A percentile compares a stretch with the other conserved stretches of the same genome.
phyloP scores from a whole-genome alignment of 2,113 vertebrate genomes.

The Strigops habroptila region DNA sequence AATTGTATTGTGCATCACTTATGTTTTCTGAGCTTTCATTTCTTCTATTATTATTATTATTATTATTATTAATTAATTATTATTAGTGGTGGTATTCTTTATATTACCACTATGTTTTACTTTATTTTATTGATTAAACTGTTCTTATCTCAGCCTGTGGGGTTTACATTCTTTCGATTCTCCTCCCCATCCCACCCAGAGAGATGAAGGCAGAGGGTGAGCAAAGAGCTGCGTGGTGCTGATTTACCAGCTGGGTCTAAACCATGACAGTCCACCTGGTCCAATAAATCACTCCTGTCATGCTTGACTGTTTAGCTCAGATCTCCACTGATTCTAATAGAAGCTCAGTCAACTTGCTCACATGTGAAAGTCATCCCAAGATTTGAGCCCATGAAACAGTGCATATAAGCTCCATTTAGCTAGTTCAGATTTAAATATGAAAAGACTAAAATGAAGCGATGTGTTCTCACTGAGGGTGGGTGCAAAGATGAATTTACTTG shows the following conservation, averaged over 20 bases:
- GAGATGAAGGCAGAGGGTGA: background rate
- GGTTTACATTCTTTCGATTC: background rate
- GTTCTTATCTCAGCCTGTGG: background rate
- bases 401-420: background rate
- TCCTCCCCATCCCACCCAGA: background rate
- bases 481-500: background rate
- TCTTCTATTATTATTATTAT: background rate
- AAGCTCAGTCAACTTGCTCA: background rate
- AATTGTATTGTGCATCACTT: background rate
- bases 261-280: background rate
- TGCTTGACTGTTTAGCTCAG: background rate
- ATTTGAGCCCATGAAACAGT: background rate
- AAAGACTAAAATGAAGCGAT: background rate
- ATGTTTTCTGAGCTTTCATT: background rate
- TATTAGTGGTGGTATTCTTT: background rate
- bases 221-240: background rate
- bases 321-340: background rate
- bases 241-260: background rate
- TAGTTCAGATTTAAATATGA: background rate
- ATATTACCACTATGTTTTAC: background rate
- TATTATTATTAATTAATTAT: background rate
- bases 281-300: background rate
- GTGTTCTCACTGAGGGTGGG: background rate
- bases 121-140: background rate
- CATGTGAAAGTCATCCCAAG: background rate